These are phyloP conservation scores for Tyrannus savana DNA, from an alignment of 2,113 vertebrate genomes.

Conservation along the genomic window DNA sequence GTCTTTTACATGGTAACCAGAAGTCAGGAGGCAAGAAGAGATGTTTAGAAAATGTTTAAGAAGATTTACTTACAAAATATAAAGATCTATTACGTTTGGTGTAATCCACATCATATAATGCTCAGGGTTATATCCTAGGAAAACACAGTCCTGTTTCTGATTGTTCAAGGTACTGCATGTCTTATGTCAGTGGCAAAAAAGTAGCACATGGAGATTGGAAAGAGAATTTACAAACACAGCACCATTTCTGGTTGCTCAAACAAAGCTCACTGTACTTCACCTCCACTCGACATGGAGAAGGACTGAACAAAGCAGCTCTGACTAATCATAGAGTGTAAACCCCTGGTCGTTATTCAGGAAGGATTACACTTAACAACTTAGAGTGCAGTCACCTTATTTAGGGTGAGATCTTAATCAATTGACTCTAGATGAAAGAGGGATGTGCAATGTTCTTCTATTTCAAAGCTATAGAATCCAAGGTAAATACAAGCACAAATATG, in stretches of 20 bases:
- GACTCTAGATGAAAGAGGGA: background rate
- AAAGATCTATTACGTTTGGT: background rate
- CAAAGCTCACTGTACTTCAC: background rate
- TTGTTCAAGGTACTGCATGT: fast-evolving
- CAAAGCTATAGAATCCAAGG: background rate
- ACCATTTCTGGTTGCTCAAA: background rate
- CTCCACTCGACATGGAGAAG: background rate
- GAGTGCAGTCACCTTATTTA: background rate
- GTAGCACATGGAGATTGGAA: fast-evolving
- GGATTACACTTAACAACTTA: background rate
- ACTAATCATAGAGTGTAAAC: background rate
- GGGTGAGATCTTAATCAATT: background rate
- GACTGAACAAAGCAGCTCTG: background rate
- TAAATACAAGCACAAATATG: fast-evolving
- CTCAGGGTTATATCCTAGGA: background rate
- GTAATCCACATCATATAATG: background rate
- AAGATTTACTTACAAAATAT: background rate
- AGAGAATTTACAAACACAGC: background rate
- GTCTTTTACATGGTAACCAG: background rate
- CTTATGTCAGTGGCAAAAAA: fast-evolving
- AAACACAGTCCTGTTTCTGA: background rate
- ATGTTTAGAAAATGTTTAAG: background rate
- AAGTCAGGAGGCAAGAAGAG: background rate
- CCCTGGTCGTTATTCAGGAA: background rate
- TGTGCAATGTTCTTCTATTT: background rate